Evolutionary conservation across 1,140 invertebrate genomes (phyloP).

Genomic region (Drosophila miranda): DNA sequence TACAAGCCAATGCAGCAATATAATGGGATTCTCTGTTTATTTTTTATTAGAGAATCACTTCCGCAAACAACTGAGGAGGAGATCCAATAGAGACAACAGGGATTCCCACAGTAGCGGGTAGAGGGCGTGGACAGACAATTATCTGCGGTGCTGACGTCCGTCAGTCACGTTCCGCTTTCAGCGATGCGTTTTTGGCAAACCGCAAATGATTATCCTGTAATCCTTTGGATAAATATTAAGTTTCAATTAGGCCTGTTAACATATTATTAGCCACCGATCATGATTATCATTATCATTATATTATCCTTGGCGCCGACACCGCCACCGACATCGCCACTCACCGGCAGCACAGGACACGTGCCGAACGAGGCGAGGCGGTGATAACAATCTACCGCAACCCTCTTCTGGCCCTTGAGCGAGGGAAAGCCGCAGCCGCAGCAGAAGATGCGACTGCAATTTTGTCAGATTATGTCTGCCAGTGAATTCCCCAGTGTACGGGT

Average conservation of each 20-base stretch:
- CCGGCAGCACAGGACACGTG: slow-evolving; percentile 61
- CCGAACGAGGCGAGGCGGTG: slow-evolving; percentile 53
- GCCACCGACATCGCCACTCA: neutral
- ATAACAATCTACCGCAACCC: slow-evolving; percentile 70
- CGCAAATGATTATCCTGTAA: slow-evolving; percentile 79
- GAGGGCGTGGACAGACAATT: slow-evolving; percentile 37
- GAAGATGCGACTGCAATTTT: slow-evolving; percentile 69
- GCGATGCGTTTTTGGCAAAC: slow-evolving; percentile 53
- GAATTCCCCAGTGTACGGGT: slow-evolving; percentile 41
- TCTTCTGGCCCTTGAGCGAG: slow-evolving; percentile 13
- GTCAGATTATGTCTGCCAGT: slow-evolving; percentile 62
- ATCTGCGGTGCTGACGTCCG: slow-evolving; percentile 34
- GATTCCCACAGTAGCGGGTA: slow-evolving; percentile 46
- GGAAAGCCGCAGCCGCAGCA: slow-evolving; percentile 33
- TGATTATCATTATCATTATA: slow-evolving; percentile 36
- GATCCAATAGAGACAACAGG: slow-evolving; percentile 15
- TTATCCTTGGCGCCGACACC: slow-evolving; percentile 24
- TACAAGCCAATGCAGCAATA: slow-evolving; percentile 62
- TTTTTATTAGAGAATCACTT: slow-evolving; percentile 71
- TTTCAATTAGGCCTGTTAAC: slow-evolving; percentile 81
- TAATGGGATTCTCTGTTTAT: slow-evolving; percentile 37
- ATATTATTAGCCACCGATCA: slow-evolving; percentile 66
- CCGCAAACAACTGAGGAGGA: slow-evolving; percentile 55
- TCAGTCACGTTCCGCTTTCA: slow-evolving; percentile 54
- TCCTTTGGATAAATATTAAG: slow-evolving; percentile 81